A percentile compares a stretch with the other conserved stretches of the same genome.
phyloP scores from a whole-genome alignment of 2,797 vertebrate genomes.

The Lacerta agilis region DNA sequence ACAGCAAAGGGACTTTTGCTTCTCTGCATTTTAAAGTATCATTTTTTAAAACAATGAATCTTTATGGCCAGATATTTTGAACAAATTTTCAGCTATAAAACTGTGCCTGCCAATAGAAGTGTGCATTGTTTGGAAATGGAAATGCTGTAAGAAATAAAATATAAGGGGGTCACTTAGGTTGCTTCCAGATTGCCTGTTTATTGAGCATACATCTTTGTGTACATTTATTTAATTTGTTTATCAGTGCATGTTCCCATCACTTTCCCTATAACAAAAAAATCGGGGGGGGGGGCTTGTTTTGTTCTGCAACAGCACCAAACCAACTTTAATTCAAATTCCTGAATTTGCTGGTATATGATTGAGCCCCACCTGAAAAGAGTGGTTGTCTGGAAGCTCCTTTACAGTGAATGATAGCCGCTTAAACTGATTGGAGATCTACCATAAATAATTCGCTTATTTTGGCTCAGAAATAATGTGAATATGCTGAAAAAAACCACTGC shows the following conservation, averaged over 20 bases:
- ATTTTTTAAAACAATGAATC: not conserved
- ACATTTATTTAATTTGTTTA: too few relatives aligned
- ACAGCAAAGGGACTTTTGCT: constrained; percentile 5
- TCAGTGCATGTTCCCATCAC: too few relatives aligned
- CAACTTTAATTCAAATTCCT: too few relatives aligned
- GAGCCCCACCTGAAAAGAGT: too few relatives aligned
- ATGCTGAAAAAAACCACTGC: not conserved
- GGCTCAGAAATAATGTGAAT: not conserved
- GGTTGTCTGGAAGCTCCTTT: too few relatives aligned
- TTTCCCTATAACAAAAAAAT: too few relatives aligned
- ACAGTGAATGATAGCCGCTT: not conserved
- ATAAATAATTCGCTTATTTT: constrained; percentile 10
- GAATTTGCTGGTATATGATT: too few relatives aligned
- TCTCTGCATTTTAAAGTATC: not conserved
- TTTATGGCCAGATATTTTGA: not conserved
- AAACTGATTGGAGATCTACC: not conserved
- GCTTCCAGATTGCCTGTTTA: not conserved
- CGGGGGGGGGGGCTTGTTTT: too few relatives aligned
- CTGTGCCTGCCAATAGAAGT: not conserved
- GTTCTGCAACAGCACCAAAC: too few relatives aligned
- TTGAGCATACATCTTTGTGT: too few relatives aligned
- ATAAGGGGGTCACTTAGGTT: not conserved
- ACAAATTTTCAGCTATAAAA: not conserved
- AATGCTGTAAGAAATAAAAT: not conserved
- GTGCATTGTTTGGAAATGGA: not conserved